Conservation (phyloP, 2,797 vertebrate genomes). For the Pipistrellus nathusii region DNA sequence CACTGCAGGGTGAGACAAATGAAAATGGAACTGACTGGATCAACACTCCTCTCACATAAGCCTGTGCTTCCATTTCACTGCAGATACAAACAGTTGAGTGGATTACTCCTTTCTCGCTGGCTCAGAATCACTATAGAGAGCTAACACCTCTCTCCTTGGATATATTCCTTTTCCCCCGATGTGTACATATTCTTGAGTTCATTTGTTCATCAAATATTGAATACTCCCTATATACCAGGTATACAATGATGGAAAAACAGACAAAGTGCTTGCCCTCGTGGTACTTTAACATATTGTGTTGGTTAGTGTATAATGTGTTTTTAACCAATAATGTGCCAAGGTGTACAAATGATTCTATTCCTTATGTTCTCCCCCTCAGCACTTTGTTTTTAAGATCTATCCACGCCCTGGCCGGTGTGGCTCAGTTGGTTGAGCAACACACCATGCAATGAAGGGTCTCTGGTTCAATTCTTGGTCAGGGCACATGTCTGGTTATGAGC, state of each 20-base stretch:
- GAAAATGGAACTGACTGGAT: background rate
- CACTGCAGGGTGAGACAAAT: background rate
- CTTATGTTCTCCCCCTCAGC: rapidly evolving
- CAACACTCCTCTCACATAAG: background rate
- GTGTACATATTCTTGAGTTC: background rate
- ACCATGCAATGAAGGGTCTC: too few species aligned
- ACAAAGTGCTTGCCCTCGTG: background rate
- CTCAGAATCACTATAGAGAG: background rate
- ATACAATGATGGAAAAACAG: background rate
- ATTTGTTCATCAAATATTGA: background rate
- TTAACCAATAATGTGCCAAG: background rate
- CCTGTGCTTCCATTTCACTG: background rate
- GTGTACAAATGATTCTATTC: background rate
- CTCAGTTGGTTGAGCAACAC: too few species aligned
- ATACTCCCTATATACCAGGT: background rate
- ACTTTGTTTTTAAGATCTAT: background rate
- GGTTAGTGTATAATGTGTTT: background rate
- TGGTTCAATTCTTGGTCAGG: too few species aligned
- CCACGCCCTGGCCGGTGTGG: background rate
- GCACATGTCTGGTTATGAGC: too few species aligned
- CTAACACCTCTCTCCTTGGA: background rate
- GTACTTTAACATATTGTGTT: background rate
- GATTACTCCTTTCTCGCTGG: background rate
- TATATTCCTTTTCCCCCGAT: background rate
- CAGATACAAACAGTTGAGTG: background rate